Evolutionary conservation across 2,797 vertebrate species (phyloP), one percentile per base, ranked within the genome.

Genomic region (Pangasius djambal): DNA sequence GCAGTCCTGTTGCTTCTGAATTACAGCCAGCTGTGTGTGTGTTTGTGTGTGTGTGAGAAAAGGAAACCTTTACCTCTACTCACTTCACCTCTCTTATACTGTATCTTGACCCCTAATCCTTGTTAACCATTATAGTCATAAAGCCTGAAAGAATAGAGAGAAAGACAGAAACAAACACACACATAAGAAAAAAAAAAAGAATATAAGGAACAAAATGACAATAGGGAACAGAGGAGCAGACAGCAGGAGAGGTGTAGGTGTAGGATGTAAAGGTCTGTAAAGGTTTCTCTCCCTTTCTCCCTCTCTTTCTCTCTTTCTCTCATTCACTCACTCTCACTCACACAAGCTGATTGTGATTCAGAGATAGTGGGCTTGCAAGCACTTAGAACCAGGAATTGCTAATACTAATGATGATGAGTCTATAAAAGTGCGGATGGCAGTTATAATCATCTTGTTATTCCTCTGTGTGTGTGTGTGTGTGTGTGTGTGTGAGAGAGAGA

Each of bases 341-440:
- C 22, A 28, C 75, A 63, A 22, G 75, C 72, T 52, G 86, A 83
- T 72, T 82, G 82, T 91, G 85, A 91, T 82, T 91, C 90, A 91
- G 67, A 77, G 25, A 6, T 77, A 18, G 67, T 13, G n/a, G 85
- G 81, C 13, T 74, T 74, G 61, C 6, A 50, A 79, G 83, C 75
- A 59, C 61, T 65, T 79, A 67, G 22, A 85, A 52, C 75, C 82
- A 74, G 59, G 22, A 78, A 90, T 87, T 84, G 61, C 61, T 86
- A 88, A 84, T 88, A 63, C 37, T 86, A 88, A 89, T 89, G 34
- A 69, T 81, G 69, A 85, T 89, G 83, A 91, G 83, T 90, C 87
- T 87, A 61, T 83, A 77, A 83, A 81, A 40, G 75, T 55, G 72
- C 4, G 52, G 50, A 86, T 52, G 84, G 48, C 82, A 75, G 78